A percentile compares a stretch with the other conserved stretches of the same genome.
Conservation (phyloP, 2,113 vertebrate species). For the Microtus montanus region DNA sequence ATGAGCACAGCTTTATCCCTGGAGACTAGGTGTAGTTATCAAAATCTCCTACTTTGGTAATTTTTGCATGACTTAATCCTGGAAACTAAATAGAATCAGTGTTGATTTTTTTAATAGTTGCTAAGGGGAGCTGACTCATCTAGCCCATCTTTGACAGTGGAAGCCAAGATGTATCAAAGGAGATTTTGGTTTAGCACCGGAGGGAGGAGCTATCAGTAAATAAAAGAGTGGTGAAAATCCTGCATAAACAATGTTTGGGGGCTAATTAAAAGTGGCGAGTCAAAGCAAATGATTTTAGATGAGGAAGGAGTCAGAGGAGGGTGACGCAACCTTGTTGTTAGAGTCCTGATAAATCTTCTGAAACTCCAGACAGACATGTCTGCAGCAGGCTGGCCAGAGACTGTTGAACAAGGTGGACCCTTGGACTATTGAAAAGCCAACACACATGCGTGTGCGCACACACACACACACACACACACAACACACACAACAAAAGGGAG, state of each 20-base stretch:
- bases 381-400: neutral
- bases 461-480: neutral
- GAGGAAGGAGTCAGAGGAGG: neutral
- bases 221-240: constrained; percentile 41
- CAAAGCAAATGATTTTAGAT: constrained; percentile 1
- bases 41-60: constrained; percentile 60
- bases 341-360: neutral
- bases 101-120: constrained; percentile 47
- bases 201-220: constrained; percentile 1
- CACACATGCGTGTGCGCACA: neutral
- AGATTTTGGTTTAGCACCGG: constrained; percentile 27
- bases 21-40: constrained; percentile 70
- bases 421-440: constrained; percentile 6
- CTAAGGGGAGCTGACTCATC: constrained; percentile 26
- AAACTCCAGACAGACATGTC: neutral
- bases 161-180: neutral
- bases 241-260: constrained; percentile 53
- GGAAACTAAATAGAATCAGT: constrained; percentile 66
- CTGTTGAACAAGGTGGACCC: neutral
- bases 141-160: constrained; percentile 22
- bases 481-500: neutral
- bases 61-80: constrained; percentile 72
- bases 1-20: constrained; percentile 44
- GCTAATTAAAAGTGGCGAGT: constrained; percentile 41
- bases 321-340: constrained; percentile 21